Percentiles rank a stretch among this genome's conserved stretches.
phyloP scores from a whole-genome alignment of 2,888 invertebrate species.

The Osmoderma eremita region DNA sequence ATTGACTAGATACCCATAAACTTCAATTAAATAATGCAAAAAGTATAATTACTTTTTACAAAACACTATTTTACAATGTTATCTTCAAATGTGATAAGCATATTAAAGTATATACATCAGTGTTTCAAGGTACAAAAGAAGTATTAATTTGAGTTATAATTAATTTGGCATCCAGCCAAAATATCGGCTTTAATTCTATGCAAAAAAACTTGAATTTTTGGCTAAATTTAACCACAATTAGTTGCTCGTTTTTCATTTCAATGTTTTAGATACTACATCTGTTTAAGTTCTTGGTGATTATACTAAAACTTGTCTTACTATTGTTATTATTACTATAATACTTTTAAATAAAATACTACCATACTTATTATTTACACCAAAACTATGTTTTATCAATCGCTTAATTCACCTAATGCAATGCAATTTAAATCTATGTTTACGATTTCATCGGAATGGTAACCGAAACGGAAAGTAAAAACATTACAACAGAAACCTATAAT shows the following conservation, averaged over 20 bases:
- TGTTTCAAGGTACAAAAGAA: too few relatives aligned
- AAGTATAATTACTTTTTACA: too few relatives aligned
- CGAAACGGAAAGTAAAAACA: conserved; percentile 17
- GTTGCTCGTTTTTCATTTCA: neutral
- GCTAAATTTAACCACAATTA: conserved; percentile 30
- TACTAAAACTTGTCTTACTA: too few relatives aligned
- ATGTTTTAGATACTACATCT: too few relatives aligned
- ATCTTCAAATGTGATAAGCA: too few relatives aligned
- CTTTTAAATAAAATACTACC: too few relatives aligned
- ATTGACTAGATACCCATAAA: too few relatives aligned
- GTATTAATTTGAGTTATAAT: conserved; percentile 7
- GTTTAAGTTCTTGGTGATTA: too few relatives aligned
- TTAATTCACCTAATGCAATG: conserved; percentile 2
- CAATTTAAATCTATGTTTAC: conserved; percentile 11
- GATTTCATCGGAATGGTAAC: conserved; percentile 18
- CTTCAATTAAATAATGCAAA: too few relatives aligned
- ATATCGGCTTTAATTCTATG: neutral
- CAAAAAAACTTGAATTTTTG: conserved; percentile 17
- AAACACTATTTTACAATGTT: too few relatives aligned
- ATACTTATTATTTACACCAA: neutral
- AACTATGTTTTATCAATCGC: neutral
- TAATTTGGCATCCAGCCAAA: conserved; percentile 24
- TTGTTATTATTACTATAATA: too few relatives aligned
- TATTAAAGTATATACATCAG: too few relatives aligned
- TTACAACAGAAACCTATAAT: neutral